Evolutionary conservation across 2,888 invertebrate species (phyloP).

Genomic region (Pristionchus exspectatus): DNA sequence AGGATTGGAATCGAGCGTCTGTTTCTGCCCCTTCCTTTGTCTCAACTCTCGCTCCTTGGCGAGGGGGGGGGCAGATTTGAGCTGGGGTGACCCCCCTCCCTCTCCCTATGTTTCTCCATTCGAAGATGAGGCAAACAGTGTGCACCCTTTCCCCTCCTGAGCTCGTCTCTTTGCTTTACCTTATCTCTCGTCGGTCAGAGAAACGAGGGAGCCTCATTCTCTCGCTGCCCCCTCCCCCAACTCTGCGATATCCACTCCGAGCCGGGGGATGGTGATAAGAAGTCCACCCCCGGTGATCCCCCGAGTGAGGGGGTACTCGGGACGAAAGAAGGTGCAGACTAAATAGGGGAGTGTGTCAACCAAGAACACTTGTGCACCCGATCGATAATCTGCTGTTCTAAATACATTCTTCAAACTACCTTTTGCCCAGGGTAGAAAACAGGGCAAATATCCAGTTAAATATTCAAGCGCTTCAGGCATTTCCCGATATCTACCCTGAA

Average conservation of each 20-base stretch:
- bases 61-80: conserved; percentile 29
- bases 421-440: too few species aligned
- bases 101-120: not conserved
- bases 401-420: too few species aligned
- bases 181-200: too few species aligned
- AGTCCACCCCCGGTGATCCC: not conserved
- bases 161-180: too few species aligned
- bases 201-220: not conserved
- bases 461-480: too few species aligned
- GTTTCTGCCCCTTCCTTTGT: conserved; percentile 10
- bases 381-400: too few species aligned
- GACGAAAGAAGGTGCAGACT: not conserved
- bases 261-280: not conserved
- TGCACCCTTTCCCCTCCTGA: conserved; percentile 25
- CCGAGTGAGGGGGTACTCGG: not conserved
- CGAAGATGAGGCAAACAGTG: conserved; percentile 41
- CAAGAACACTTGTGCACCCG: too few species aligned
- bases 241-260: not conserved
- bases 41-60: not conserved
- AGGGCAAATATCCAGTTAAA: too few species aligned
- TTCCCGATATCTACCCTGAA: too few species aligned
- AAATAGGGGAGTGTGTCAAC: not conserved
- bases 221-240: not conserved
- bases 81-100: not conserved
- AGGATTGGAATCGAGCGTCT: conserved; percentile 1